Percentiles rank a stretch among this genome's conserved stretches.
phyloP scores from a whole-genome alignment of 2,888 invertebrate species.

The Drosophila fungiperda region DNA sequence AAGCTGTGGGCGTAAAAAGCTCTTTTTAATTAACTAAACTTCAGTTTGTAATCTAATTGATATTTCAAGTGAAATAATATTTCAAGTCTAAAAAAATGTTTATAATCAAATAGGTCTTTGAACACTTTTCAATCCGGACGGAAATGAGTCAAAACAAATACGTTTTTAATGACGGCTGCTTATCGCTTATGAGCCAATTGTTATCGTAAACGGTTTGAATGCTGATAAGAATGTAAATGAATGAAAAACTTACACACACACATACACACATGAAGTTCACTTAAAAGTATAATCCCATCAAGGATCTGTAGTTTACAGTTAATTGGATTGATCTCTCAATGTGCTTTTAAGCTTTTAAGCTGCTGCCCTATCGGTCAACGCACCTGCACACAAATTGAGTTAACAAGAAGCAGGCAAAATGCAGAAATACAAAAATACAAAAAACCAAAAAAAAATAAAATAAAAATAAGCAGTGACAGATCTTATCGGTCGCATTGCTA shows the following conservation, averaged over 20 bases:
- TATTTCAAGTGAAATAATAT: neutral
- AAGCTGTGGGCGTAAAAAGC: conserved; percentile 9
- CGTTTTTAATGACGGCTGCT: neutral
- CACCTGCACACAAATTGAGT: conserved; percentile 71
- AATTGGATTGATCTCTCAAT: conserved; percentile 52
- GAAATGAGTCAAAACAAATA: neutral
- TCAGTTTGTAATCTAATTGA: neutral
- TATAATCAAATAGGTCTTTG: neutral
- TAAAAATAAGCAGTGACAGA: conserved; percentile 39
- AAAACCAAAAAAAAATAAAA: neutral
- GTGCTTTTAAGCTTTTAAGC: conserved; percentile 47
- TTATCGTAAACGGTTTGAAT: conserved; percentile 9
- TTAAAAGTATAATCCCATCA: conserved; percentile 12
- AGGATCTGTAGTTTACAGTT: conserved; percentile 32
- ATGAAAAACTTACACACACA: neutral
- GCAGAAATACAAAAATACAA: conserved; percentile 2
- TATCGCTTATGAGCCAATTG: neutral
- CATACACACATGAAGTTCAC: conserved; percentile 1
- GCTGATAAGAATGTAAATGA: conserved; percentile 17
- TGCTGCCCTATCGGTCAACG: conserved; percentile 47
- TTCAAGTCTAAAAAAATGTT: neutral
- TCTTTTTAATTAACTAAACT: neutral
- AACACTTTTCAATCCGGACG: neutral
- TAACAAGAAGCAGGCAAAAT: conserved; percentile 35
- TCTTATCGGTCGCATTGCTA: conserved; percentile 71